Base-by-base conservation (phyloP, 2,888 invertebrate genomes). In the Dryomyza anilis region DNA sequence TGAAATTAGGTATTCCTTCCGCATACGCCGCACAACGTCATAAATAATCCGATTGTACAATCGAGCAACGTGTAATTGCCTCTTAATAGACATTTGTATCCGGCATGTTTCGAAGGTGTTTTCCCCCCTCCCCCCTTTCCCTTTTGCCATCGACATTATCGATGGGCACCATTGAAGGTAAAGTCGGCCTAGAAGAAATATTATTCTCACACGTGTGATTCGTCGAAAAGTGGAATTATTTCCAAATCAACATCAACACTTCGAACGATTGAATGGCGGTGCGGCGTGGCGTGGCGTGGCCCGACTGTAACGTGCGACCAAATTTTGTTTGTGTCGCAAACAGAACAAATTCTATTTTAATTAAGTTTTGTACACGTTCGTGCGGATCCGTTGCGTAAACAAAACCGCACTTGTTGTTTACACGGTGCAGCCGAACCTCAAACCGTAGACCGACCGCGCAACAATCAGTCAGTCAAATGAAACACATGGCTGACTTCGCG, bases 321-420 rank as follows among this genome's bases (percentile, higher is more conserved):
- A 48, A 48, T 3, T 8, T 29, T 53, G 53, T 33, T 33, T 33
- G 19, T 33, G 53, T 53, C 33, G 53, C 53, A 33, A 33, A 19
- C 53, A 33, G 21, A 33, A 33, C 53, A 53, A 53, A 30, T 33
- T 53, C 30, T 33, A 33, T 53, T 53, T 53, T 33, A 53, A 53
- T 53, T 52, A 52, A 53, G 53, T 33, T 53, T 21, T 33, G 53
- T 33, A 19, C 53, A 29, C 30, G 53, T 33, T 29, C 30, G 19
- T 19, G 19, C 33, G 12, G 30, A 33, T 53, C 53, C 29, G 19
- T 16, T 19, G 33, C 30, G 33, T 53, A 53, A 53, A 53, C 53
- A 53, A n/a, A 52, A 29, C 33, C 33, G 33, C 53, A 33, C 53
- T 53, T 25, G 50, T 52, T 52, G n/a, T n/a, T n/a, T 52, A 29